These are phyloP conservation scores for Perca schrenkii DNA, from an alignment of 2,113 vertebrate genomes.

Conservation along the genomic window DNA sequence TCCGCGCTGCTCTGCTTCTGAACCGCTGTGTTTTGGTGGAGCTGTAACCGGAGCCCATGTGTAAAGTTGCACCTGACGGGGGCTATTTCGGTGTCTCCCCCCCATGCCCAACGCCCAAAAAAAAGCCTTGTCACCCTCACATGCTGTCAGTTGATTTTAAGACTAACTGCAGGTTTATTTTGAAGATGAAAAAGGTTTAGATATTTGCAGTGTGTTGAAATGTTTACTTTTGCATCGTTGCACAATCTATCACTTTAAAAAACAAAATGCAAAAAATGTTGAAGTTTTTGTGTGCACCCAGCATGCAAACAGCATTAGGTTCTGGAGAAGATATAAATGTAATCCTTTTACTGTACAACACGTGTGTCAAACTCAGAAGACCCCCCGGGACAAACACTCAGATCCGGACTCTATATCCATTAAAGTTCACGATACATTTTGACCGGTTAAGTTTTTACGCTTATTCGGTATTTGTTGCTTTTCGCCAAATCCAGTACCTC, in stretches of 20 bases:
- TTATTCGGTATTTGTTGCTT: too few relatives aligned
- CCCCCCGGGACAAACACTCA: too few relatives aligned
- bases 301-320: neutral
- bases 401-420: too few relatives aligned
- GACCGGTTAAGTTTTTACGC: too few relatives aligned
- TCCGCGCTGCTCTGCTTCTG: slow-evolving; percentile 62
- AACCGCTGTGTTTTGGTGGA: slow-evolving; percentile 76
- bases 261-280: neutral
- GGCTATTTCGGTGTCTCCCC: slow-evolving; percentile 82
- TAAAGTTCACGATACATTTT: too few relatives aligned
- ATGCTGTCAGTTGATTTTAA: slow-evolving; percentile 67
- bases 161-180: too few relatives aligned
- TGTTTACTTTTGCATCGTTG: slow-evolving; percentile 75
- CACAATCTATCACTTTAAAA: slow-evolving; percentile 60
- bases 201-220: slow-evolving; percentile 41
- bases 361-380: too few relatives aligned
- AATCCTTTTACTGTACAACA: neutral
- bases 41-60: slow-evolving; percentile 78
- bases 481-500: too few relatives aligned
- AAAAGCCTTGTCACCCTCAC: slow-evolving; percentile 62
- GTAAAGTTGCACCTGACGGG: slow-evolving; percentile 85
- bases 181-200: too few relatives aligned
- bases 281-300: slow-evolving; percentile 2
- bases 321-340: slow-evolving; percentile 2
- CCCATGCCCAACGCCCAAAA: slow-evolving; percentile 1